Evolutionary conservation across 2,888 invertebrate species (phyloP).

Genomic region (Brachylomia viminalis): DNA sequence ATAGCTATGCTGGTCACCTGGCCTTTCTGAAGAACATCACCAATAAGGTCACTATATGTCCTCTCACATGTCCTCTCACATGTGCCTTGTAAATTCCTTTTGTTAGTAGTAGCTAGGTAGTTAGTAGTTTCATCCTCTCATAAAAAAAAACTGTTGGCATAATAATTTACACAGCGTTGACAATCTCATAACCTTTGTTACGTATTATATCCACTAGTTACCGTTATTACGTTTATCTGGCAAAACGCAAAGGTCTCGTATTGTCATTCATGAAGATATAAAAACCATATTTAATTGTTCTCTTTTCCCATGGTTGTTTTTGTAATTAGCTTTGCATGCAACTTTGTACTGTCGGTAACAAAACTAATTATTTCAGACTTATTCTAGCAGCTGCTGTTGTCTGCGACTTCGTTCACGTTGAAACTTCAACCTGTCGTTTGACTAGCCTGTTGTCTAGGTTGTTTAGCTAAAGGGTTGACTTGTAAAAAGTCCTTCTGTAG

Average conservation of each 20-base stretch:
- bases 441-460: neutral
- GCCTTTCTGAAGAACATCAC: neutral
- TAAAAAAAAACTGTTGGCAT: conserved; percentile 19
- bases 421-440: neutral
- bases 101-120: neutral
- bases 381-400: neutral
- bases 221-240: conserved; percentile 60
- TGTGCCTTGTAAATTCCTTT: neutral
- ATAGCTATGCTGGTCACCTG: too few species aligned
- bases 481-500: neutral
- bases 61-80: neutral
- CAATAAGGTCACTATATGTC: neutral
- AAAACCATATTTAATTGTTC: conserved; percentile 67
- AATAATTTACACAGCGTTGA: conserved; percentile 43
- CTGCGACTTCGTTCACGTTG: neutral
- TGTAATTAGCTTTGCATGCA: conserved; percentile 67
- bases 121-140: neutral
- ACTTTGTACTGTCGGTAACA: conserved; percentile 41
- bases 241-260: conserved; percentile 60
- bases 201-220: conserved; percentile 26
- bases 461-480: neutral
- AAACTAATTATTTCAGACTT: neutral
- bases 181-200: conserved; percentile 49
- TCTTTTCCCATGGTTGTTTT: conserved; percentile 67
- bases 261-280: conserved; percentile 54